Base-by-base conservation (phyloP, 2,888 invertebrate genomes). In the Mamestra brassicae region DNA sequence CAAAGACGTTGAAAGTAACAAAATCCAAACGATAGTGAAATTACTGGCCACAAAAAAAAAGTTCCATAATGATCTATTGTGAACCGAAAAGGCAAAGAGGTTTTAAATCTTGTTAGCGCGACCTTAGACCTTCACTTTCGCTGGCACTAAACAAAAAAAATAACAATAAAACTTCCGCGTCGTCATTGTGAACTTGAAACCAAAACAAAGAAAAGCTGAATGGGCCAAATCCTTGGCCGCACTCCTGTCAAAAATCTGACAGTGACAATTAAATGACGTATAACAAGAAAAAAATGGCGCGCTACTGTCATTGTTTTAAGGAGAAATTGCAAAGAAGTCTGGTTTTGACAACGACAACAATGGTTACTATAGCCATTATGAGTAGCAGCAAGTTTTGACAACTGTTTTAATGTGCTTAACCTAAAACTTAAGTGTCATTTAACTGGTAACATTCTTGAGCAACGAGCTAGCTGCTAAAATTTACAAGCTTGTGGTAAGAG, bases 111-210 rank as follows among this genome's bases (percentile, higher is more conserved):
- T 85, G 85, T 85, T 87, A 88, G 83, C 78, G 78, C 88, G 89
- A 93, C 94, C 92, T 91, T 84, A 90, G 90, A 93, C 95, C 93
- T 90, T 85, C 69, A 91, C 95, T 95, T 95, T 95, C 95, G 88
- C 95, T 92, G 89, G 68, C 83, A 75, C 84, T 76, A 84, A 90
- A 68, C 66, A 78, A 80, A 87, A 85, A 88, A 87, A 76, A 90
- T 83, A 88, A 93, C 91, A 92, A 92, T 89, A 85, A 84, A 62
- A 88, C 78, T 90, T 92, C 89, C 91, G 94, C 92, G 71, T 93
- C 93, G 78, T 94, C 95, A 95, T 89, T 87, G 81, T 89, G 88
- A 92, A 92, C 93, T 93, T 93, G 90, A 90, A 88, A 89, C 80
- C 73, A 76, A 76, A 85, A 78, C 84, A 78, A 80, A 76, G 80